phyloP scores from a whole-genome alignment of 2,797 vertebrate genomes.

The Mormyrus hasselquistii region DNA sequence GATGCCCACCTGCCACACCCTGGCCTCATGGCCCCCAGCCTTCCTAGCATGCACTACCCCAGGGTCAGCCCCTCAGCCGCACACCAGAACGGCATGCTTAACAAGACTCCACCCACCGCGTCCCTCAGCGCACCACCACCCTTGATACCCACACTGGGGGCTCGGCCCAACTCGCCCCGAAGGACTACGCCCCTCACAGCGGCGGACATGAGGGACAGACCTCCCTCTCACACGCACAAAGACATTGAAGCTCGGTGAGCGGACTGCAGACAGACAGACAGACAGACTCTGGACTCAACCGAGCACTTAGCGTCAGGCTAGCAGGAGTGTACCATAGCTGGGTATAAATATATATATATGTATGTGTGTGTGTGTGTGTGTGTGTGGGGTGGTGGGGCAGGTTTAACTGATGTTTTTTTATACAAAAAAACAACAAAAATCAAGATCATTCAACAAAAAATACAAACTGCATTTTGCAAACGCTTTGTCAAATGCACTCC shows the following conservation, averaged over 20 bases:
- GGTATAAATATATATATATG: constrained; percentile 54
- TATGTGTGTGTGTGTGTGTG: constrained; percentile 30
- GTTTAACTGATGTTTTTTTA: constrained; percentile 46
- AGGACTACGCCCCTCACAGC: constrained; percentile 88
- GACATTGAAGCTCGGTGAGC: constrained; percentile 92
- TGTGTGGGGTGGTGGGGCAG: constrained; percentile 12
- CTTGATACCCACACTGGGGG: constrained; percentile 84
- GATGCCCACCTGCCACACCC: constrained; percentile 84
- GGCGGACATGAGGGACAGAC: constrained; percentile 85
- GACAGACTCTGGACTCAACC: constrained; percentile 52
- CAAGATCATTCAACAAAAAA: constrained; percentile 32
- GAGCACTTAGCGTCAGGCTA: constrained; percentile 61
- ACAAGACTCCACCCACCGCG: constrained; percentile 86
- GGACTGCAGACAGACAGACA: constrained; percentile 23
- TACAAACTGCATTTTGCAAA: constrained; percentile 64
- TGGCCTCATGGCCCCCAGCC: constrained; percentile 77
- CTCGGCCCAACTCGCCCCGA: constrained; percentile 79
- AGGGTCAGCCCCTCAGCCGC: constrained; percentile 79
- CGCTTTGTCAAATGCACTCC: constrained; percentile 65
- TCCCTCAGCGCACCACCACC: constrained; percentile 91
- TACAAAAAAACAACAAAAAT: constrained; percentile 41
- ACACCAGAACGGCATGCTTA: constrained; percentile 86
- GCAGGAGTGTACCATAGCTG: constrained; percentile 62
- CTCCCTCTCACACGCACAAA: constrained; percentile 83
- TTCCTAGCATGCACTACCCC: constrained; percentile 93